Base-by-base conservation (phyloP, 2,888 invertebrate genomes). In the Entomobrya multifasciata region DNA sequence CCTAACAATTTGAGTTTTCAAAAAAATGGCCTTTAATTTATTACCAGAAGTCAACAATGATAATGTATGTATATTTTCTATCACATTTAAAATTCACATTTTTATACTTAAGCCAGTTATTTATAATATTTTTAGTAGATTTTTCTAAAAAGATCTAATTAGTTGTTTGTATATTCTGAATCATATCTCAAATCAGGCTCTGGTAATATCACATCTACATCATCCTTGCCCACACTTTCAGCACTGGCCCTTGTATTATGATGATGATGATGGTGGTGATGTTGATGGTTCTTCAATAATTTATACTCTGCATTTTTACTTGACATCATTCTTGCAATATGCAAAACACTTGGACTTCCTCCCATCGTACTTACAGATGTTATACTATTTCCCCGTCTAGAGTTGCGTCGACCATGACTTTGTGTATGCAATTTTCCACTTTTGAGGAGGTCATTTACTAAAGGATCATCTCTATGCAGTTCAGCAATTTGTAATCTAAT, bases 151-250 rank as follows among this genome's bases (percentile, higher is more conserved):
- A 57, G 22, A 27, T 17, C n/a, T 11, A 30, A 17, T 15, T 62
- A 1, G n/a, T 2, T 27, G 20, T 36, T 65, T 22, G 20, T 27
- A n/a, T 62, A 47, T 65, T 80, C 80, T 15, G 65, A 49, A 49
- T 65, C 83, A 36, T 11, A 44, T 67, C 76, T 76, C 20, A 52
- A 22, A 36, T 13, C 8, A 5, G 76, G 76, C 36, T 76, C 41
- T 6, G 83, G 84, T 44, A 84, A 65, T 70, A 84, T 84, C 11
- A 84, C 44, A 15, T 84, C 70, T 13, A 84, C 77, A 25, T 84
- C 84, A n/a, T 83, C 83, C 22, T 25, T 52, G 13, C 22, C 83
- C n/a, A n/a, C n/a, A n/a, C n/a, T n/a, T n/a, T n/a, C n/a, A n/a
- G n/a, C n/a, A n/a, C n/a, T n/a, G n/a, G n/a, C n/a, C 36, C 36